Conservation (phyloP, 1,140 invertebrate species). For the Ceratina australensis region DNA sequence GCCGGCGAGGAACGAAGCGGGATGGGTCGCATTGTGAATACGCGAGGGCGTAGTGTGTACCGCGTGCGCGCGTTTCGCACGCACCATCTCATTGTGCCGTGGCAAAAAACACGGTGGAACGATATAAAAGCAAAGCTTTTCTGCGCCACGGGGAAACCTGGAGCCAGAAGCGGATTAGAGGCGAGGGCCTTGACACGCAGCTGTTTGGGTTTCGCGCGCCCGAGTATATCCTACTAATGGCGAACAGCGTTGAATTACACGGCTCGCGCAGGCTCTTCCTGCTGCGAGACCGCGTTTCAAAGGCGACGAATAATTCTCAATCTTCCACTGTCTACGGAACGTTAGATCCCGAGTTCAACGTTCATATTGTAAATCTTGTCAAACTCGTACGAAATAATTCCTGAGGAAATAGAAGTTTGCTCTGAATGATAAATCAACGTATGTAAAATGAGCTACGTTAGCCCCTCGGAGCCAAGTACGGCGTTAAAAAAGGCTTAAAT, state of each 20-base stretch:
- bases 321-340: too few species aligned
- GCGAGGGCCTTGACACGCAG: background rate
- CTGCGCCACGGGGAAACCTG: background rate
- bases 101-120: conserved; percentile 21
- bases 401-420: too few species aligned
- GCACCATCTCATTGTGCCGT: conserved; percentile 41
- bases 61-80: conserved; percentile 14
- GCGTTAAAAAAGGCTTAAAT: background rate
- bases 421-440: too few species aligned
- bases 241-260: background rate
- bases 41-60: conserved; percentile 44
- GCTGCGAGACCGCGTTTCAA: background rate
- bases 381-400: too few species aligned
- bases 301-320: conserved; percentile 5
- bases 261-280: too few species aligned
- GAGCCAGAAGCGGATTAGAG: conserved; percentile 34
- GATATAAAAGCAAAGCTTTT: conserved; percentile 40
- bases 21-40: conserved; percentile 44
- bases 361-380: too few species aligned
- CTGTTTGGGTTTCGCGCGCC: background rate
- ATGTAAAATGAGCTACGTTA: too few species aligned
- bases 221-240: conserved; percentile 8
- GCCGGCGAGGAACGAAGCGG: conserved; percentile 33
- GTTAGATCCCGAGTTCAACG: too few species aligned
- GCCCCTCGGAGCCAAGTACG: too few species aligned